Evolutionary conservation across 2,113 vertebrate species (phyloP).

Genomic region (Zosterops hypoxanthus): DNA sequence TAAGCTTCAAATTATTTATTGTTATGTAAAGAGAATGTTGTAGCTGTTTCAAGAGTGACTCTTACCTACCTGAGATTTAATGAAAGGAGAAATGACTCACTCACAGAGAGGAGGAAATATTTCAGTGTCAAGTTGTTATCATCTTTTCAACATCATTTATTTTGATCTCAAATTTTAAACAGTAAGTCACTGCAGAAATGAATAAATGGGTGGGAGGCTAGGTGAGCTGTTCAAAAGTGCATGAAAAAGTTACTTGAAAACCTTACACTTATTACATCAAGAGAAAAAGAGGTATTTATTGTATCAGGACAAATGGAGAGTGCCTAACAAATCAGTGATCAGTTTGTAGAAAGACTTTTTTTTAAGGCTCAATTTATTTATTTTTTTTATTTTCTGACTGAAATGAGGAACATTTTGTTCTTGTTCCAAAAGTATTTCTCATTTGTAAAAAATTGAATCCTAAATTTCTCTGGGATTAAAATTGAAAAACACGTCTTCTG

Average conservation of each 20-base stretch:
- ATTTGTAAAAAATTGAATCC: not conserved
- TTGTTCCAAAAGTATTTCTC: not conserved
- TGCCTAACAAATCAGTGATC: not conserved
- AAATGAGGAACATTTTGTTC: not conserved
- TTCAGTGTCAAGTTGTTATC: conserved; percentile 41
- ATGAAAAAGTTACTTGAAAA: not conserved
- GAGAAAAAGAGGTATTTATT: not conserved
- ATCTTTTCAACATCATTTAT: conserved; percentile 26
- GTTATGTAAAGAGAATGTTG: conserved; percentile 34
- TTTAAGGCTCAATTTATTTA: not conserved
- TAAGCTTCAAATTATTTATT: not conserved
- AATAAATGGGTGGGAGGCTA: conserved; percentile 26
- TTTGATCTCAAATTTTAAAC: conserved; percentile 38
- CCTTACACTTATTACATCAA: not conserved
- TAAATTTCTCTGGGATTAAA: not conserved
- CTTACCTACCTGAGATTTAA: not conserved
- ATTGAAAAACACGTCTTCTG: not conserved
- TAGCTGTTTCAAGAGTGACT: conserved; percentile 21
- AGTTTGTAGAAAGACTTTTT: not conserved
- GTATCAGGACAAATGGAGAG: not conserved
- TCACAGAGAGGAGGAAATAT: conserved; percentile 14
- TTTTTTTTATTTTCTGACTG: not conserved
- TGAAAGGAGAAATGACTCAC: conserved; percentile 34
- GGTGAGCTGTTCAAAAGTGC: not conserved
- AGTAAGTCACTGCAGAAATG: not conserved